These are phyloP conservation scores for Danaus melanippus DNA, from an alignment of 1,140 invertebrate genomes.

Conservation along the genomic window DNA sequence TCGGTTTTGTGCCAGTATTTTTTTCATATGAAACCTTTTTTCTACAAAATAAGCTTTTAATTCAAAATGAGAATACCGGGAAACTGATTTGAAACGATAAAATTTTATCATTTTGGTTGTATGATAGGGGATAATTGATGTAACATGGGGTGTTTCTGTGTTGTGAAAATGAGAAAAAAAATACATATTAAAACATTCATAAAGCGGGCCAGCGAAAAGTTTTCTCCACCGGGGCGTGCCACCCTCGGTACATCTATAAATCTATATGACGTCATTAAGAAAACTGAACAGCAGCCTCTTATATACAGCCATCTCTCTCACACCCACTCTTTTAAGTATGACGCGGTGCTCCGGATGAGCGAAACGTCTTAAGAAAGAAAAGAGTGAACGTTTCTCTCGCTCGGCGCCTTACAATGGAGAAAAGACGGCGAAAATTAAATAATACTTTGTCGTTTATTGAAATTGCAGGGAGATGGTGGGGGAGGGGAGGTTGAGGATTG, in stretches of 20 bases:
- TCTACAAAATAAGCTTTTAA: too few species aligned
- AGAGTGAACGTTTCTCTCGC: slow-evolving; percentile 38
- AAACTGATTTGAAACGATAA: too few species aligned
- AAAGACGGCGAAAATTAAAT: slow-evolving; percentile 69
- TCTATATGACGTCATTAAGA: slow-evolving; percentile 69
- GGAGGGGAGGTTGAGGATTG: slow-evolving; percentile 22
- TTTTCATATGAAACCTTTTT: not conserved
- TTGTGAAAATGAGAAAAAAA: slow-evolving; percentile 22
- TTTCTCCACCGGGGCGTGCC: slow-evolving; percentile 38
- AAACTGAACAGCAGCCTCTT: slow-evolving; percentile 55
- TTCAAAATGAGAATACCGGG: not conserved
- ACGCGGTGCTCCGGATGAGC: slow-evolving; percentile 17
- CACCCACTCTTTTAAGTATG: slow-evolving; percentile 31
- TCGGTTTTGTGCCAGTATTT: slow-evolving; percentile 10
- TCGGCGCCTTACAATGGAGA: slow-evolving; percentile 63
- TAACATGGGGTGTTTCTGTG: slow-evolving; percentile 11
- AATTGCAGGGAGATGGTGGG: slow-evolving; percentile 43
- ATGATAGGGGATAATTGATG: too few species aligned
- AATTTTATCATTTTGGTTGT: too few species aligned
- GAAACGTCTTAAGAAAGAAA: slow-evolving; percentile 53
- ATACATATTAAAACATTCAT: slow-evolving; percentile 49
- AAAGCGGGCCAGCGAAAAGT: slow-evolving; percentile 49
- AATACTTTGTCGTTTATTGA: slow-evolving; percentile 71
- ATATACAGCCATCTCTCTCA: slow-evolving; percentile 45
- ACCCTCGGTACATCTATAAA: slow-evolving; percentile 56